phyloP scores from a whole-genome alignment of 2,113 vertebrate species.

The Seriola rivoliana region DNA sequence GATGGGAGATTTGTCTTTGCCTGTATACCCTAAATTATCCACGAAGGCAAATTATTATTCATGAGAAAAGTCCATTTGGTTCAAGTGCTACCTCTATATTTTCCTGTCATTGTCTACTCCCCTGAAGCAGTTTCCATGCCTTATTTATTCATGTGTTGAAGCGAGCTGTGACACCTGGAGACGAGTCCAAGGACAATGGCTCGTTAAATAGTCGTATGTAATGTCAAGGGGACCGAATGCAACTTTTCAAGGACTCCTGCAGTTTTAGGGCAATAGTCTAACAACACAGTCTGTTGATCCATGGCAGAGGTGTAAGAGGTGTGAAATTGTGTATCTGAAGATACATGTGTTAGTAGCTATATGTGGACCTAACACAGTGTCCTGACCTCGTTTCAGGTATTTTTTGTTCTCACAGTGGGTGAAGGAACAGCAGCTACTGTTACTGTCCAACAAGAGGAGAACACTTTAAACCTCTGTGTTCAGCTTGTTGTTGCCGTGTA shows the following conservation, averaged over 20 bases:
- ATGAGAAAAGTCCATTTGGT: conserved; percentile 70
- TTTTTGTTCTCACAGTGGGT: conserved; percentile 1
- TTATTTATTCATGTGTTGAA: conserved; percentile 63
- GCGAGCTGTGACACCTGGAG: conserved; percentile 48
- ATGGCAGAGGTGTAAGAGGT: neutral
- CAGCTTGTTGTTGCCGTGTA: neutral
- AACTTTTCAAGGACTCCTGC: conserved; percentile 18
- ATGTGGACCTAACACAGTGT: neutral
- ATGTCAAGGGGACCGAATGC: conserved; percentile 35
- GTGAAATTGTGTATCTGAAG: conserved; percentile 20
- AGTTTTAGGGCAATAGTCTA: conserved; percentile 17
- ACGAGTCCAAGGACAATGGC: conserved; percentile 68
- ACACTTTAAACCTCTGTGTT: neutral
- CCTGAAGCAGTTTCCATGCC: conserved; percentile 42
- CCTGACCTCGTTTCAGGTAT: conserved; percentile 4
- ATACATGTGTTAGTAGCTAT: neutral
- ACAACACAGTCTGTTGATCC: conserved; percentile 10
- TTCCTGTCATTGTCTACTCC: conserved; percentile 55
- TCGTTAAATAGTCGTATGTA: conserved; percentile 64
- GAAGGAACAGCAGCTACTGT: neutral
- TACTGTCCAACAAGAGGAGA: neutral
- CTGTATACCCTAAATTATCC: conserved; percentile 55
- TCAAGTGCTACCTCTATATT: conserved; percentile 62
- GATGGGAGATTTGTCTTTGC: conserved; percentile 60
- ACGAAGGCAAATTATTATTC: conserved; percentile 68